Evolutionary conservation across 1,140 invertebrate species (phyloP), one percentile per base, ranked within the genome.

Genomic region (Proales similis): DNA sequence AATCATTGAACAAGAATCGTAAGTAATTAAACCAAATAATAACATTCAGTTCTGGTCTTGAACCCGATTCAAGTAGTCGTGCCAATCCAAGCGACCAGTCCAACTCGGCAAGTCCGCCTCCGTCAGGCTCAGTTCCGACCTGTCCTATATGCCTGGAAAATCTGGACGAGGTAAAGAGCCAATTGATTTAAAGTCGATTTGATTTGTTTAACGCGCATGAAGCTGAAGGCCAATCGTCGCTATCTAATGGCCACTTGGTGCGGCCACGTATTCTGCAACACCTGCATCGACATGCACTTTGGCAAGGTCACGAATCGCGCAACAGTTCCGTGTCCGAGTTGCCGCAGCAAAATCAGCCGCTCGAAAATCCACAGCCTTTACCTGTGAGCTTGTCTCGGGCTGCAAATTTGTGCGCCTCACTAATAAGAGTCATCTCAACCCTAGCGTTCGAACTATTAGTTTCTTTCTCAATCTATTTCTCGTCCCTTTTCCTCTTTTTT

Each of bases 221-320:
- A 53, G 51, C 20, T 57, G 4, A 57, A 57, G 45, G n/a, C 39
- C 39, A 38, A 17, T 29, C 29, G 45, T 42, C 39, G 32, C 11
- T 42, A 42, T 42, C 14, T 57, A 57, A 29, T 57, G n/a, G 51
- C 51, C 12, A 57, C 51, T 14, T 29, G 24, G 17, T 57, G 51
- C 32, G 51, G 51, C 22, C 51, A 57, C 30, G 51, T 57, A 14
- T 22, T 57, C n/a, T 57, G 51, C 30, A 57, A 57, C 32, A 57
- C 19, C 2, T 57, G 51, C 20, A 29, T 57, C 27, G 51, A 57
- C 36, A 42, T 42, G 20, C 32, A 57, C 45, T 19, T 57, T 26
- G 36, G 51, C 12, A 20, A 26, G 11, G 33, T 27, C 12, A 30
- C 36, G 27, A n/a, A n/a, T n/a, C n/a, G n/a, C n/a, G 45, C 39